Evolutionary conservation across 2,797 vertebrate genomes (phyloP).

Genomic region (Periparus ater): DNA sequence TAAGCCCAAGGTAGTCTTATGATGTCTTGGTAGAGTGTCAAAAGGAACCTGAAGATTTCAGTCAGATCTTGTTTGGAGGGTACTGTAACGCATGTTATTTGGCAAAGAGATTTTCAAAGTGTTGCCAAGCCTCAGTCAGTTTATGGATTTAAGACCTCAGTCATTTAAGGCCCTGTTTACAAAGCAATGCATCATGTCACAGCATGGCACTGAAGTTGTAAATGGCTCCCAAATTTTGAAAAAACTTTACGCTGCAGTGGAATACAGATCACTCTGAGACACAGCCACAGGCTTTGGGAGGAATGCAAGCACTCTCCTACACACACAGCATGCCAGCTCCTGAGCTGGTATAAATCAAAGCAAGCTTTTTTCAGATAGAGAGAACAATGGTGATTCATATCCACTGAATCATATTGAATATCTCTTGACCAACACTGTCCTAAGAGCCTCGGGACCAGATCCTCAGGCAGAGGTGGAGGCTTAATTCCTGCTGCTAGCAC

Average conservation of each 20-base stretch:
- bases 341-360: background rate
- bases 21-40: background rate
- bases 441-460: background rate
- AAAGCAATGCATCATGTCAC: conserved; percentile 44
- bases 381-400: background rate
- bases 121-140: conserved; percentile 25
- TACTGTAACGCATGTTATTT: background rate
- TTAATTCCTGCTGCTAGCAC: background rate
- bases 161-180: conserved; percentile 48
- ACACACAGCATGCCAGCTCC: background rate
- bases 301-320: background rate
- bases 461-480: background rate
- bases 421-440: background rate
- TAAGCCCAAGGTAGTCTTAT: background rate
- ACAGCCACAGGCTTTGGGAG: background rate
- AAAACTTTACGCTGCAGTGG: background rate
- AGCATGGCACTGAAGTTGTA: background rate
- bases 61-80: background rate
- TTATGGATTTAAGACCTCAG: conserved; percentile 26
- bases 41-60: background rate
- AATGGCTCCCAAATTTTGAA: conserved; percentile 29
- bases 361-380: background rate
- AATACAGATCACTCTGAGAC: conserved; percentile 21
- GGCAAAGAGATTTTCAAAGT: conserved; percentile 25
- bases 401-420: background rate